Conservation (phyloP, 2,113 vertebrate species). For the Nothocercus nigrocapillus region DNA sequence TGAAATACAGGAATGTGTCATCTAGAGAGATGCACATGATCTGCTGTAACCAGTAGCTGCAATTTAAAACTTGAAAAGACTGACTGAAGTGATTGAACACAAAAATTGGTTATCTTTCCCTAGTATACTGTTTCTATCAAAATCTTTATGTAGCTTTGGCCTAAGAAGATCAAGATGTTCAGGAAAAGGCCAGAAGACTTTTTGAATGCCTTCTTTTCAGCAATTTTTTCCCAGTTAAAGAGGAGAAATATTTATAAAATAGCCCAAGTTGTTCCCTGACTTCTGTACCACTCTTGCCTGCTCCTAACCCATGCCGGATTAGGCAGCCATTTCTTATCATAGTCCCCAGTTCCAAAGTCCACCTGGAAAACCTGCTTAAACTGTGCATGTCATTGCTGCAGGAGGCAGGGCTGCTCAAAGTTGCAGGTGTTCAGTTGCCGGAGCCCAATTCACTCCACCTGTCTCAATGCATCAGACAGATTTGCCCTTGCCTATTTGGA, state of each 20-base stretch:
- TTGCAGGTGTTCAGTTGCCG: neutral
- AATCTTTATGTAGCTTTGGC: neutral
- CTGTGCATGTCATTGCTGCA: neutral
- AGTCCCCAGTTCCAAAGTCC: neutral
- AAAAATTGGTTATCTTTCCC: neutral
- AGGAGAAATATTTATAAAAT: neutral
- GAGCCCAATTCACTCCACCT: neutral
- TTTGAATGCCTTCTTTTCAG: neutral
- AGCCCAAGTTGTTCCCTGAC: neutral
- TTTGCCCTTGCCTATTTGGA: too few relatives aligned
- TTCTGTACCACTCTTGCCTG: neutral
- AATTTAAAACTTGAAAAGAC: neutral
- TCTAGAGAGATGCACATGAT: neutral
- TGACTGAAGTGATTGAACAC: neutral
- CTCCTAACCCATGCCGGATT: neutral
- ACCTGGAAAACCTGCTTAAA: neutral
- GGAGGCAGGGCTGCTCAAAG: neutral
- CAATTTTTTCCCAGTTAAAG: neutral
- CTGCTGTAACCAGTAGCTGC: neutral
- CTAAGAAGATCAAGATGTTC: constrained; percentile 18
- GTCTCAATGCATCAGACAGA: accelerated
- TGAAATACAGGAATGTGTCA: neutral
- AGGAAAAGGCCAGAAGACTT: neutral
- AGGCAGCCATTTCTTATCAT: neutral
- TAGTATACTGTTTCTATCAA: neutral